Conservation (phyloP, 2,113 vertebrate genomes). For the Symphodus melops region DNA sequence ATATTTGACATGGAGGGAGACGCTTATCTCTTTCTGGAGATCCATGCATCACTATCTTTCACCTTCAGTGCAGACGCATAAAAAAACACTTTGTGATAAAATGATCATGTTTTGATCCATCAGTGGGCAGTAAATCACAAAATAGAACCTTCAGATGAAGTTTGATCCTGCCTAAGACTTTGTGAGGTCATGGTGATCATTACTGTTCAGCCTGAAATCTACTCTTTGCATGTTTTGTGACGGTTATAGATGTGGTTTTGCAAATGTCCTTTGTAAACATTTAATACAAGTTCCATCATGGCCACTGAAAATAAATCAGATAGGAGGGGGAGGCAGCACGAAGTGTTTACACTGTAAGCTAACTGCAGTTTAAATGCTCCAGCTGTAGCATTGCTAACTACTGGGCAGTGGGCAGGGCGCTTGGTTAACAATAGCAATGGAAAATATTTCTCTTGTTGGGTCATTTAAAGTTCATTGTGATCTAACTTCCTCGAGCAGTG, state of each 20-base stretch:
- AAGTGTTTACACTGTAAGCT: conserved; percentile 27
- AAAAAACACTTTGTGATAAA: background rate
- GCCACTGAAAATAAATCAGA: background rate
- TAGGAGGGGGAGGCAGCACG: no score
- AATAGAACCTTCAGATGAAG: background rate
- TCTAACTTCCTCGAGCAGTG: conserved; percentile 57
- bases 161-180: background rate
- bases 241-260: background rate
- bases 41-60: background rate
- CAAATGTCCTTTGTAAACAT: background rate
- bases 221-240: background rate
- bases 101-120: background rate
- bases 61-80: background rate
- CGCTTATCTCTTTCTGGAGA: conserved; percentile 25
- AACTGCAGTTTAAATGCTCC: conserved; percentile 19
- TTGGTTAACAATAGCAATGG: conserved; percentile 62
- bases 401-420: conserved; percentile 31
- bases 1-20: background rate
- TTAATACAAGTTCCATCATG: background rate
- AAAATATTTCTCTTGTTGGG: conserved; percentile 65
- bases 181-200: background rate
- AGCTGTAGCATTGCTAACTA: conserved; percentile 4
- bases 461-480: conserved; percentile 73
- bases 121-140: background rate
- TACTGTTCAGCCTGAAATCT: conserved; percentile 1